Evolutionary conservation across 2,797 vertebrate species (phyloP).

Genomic region (Heteromormyrus szaboi): DNA sequence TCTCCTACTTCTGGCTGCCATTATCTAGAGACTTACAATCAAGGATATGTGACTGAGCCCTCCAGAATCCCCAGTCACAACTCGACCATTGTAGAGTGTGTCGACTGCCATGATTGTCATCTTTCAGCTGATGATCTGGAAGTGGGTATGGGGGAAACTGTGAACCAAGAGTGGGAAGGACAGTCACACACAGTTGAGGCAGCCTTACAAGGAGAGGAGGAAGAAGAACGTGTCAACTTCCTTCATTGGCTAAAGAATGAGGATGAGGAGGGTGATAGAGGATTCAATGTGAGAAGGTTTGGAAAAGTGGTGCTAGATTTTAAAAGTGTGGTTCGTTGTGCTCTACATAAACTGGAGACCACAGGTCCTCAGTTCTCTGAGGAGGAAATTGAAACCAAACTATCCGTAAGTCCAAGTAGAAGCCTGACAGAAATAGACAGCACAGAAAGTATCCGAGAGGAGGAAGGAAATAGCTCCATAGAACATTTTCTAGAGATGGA

Average conservation of each 20-base stretch:
- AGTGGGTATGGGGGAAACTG: conserved; percentile 22
- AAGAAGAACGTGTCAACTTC: conserved; percentile 18
- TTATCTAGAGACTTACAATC: conserved; percentile 38
- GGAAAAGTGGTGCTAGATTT: conserved; percentile 79
- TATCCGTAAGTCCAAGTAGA: conserved; percentile 49
- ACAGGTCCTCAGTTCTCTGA: conserved; percentile 58
- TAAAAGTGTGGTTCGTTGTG: conserved; percentile 74
- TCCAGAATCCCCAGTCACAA: conserved; percentile 33
- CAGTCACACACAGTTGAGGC: conserved; percentile 19
- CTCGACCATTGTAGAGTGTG: conserved; percentile 16
- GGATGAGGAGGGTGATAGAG: conserved; percentile 63
- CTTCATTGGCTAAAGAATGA: conserved; percentile 42
- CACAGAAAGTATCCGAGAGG: conserved; percentile 45
- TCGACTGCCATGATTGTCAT: conserved; percentile 29
- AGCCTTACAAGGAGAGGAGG: conserved; percentile 21
- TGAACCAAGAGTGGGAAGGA: conserved; percentile 36
- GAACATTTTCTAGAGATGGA: conserved; percentile 56
- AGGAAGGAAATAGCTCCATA: conserved; percentile 46
- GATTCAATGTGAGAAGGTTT: conserved; percentile 78
- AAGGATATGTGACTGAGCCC: conserved; percentile 34
- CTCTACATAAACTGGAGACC: conserved; percentile 79
- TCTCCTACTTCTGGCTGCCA: conserved; percentile 52
- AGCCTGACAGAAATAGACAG: conserved; percentile 40
- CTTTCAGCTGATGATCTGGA: neutral
- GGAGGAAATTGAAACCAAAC: conserved; percentile 63